A percentile compares a stretch with the other conserved stretches of the same genome.
These are phyloP conservation scores for Ceratosolen solmsi DNA, from an alignment of 1,140 invertebrate species.

Conservation along the genomic window DNA sequence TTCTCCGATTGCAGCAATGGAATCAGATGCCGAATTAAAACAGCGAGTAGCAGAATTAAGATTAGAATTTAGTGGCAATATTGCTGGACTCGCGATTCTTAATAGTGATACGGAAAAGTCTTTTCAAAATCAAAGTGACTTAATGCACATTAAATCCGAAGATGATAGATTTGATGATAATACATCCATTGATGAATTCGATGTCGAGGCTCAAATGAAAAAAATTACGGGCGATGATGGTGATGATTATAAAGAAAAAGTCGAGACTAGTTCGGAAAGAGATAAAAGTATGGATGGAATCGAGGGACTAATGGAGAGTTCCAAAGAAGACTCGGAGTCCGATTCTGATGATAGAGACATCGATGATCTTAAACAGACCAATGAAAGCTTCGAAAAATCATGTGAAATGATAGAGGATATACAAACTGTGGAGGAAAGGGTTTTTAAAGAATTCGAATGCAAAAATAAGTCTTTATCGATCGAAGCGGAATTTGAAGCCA, in stretches of 20 bases:
- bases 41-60: conserved; percentile 70
- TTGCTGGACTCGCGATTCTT: conserved; percentile 53
- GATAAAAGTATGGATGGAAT: conserved; percentile 70
- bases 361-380: conserved; percentile 60
- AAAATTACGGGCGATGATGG: conserved; percentile 70
- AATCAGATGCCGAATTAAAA: conserved; percentile 69
- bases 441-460: conserved; percentile 59
- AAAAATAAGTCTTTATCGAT: conserved; percentile 20
- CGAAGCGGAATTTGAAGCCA: conserved; percentile 48
- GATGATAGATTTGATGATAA: conserved; percentile 60
- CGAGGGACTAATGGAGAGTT: conserved; percentile 71
- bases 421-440: conserved; percentile 40
- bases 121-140: conserved; percentile 37
- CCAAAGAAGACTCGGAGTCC: conserved; percentile 66
- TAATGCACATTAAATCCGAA: not conserved
- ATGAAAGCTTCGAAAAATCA: conserved; percentile 45
- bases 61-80: conserved; percentile 67
- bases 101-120: conserved; percentile 53
- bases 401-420: not conserved
- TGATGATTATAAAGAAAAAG: conserved; percentile 68
- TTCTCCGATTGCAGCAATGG: conserved; percentile 65
- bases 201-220: conserved; percentile 71
- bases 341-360: conserved; percentile 66
- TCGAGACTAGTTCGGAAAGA: conserved; percentile 61
- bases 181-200: conserved; percentile 68